phyloP scores from a whole-genome alignment of 1,140 invertebrate species.

The Heliconius nattereri region DNA sequence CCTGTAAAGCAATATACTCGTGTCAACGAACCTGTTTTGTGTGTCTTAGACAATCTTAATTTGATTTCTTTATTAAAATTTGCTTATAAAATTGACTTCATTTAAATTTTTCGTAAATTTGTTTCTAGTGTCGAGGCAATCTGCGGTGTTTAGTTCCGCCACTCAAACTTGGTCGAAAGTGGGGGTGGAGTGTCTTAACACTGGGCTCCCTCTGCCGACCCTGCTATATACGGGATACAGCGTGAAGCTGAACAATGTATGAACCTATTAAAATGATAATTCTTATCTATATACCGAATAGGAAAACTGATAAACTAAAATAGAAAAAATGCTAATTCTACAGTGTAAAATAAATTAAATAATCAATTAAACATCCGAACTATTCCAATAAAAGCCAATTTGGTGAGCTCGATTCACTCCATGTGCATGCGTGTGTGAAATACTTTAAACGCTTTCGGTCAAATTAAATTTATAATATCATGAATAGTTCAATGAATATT shows the following conservation, averaged over 20 bases:
- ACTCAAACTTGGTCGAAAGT: too few relatives aligned
- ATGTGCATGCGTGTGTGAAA: constrained; percentile 10
- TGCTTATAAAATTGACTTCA: background rate
- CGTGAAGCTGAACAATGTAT: too few relatives aligned
- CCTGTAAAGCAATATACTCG: background rate
- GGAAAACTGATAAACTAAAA: background rate
- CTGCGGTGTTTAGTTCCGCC: too few relatives aligned
- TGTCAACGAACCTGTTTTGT: background rate
- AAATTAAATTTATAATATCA: constrained; percentile 15
- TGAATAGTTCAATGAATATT: constrained; percentile 2
- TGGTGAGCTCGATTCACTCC: constrained; percentile 16
- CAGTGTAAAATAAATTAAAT: constrained; percentile 21
- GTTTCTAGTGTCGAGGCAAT: too few relatives aligned
- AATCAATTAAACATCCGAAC: constrained; percentile 24
- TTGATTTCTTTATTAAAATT: background rate
- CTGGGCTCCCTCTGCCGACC: too few relatives aligned
- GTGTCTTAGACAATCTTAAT: constrained; percentile 19
- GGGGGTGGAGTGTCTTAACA: too few relatives aligned
- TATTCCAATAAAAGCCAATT: constrained; percentile 28
- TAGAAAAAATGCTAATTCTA: background rate
- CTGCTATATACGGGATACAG: too few relatives aligned
- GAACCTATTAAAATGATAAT: too few relatives aligned
- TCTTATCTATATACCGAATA: background rate
- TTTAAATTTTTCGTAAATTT: too few relatives aligned
- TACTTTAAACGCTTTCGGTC: constrained; percentile 20